phyloP scores from a whole-genome alignment of 2,888 invertebrate species.

The Alcis repandata region DNA sequence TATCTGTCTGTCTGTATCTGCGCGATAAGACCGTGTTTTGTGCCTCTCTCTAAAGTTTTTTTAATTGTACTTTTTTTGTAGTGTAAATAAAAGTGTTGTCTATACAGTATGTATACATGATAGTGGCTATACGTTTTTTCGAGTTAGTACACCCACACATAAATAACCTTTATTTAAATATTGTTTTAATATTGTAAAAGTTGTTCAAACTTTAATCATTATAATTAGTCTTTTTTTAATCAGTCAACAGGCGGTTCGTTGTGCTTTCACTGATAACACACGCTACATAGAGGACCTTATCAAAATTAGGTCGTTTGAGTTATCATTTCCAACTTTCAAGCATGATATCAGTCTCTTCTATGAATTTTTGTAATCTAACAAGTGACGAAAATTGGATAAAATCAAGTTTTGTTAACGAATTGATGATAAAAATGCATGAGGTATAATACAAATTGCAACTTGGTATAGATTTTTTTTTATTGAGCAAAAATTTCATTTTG shows the following conservation, averaged over 20 bases:
- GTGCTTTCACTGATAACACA: conserved; percentile 33
- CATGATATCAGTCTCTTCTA: conserved; percentile 7
- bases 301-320: conserved; percentile 25
- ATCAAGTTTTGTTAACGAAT: neutral
- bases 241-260: conserved; percentile 29
- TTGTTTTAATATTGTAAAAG: neutral
- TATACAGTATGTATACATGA: too few relatives aligned
- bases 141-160: too few relatives aligned
- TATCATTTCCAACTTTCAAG: conserved; percentile 22
- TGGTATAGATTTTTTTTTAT: too few relatives aligned
- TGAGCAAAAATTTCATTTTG: too few relatives aligned
- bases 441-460: too few relatives aligned
- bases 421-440: too few relatives aligned
- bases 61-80: too few relatives aligned
- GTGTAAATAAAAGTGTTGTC: too few relatives aligned
- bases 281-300: conserved; percentile 14
- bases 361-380: neutral
- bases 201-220: neutral
- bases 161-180: neutral
- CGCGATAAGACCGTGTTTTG: too few relatives aligned
- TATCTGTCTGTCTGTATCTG: too few relatives aligned
- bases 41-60: too few relatives aligned
- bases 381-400: neutral
- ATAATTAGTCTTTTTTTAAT: conserved; percentile 26
- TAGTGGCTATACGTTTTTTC: too few relatives aligned